These are phyloP conservation scores for Macaria notata DNA, from an alignment of 2,888 invertebrate species.

Conservation along the genomic window DNA sequence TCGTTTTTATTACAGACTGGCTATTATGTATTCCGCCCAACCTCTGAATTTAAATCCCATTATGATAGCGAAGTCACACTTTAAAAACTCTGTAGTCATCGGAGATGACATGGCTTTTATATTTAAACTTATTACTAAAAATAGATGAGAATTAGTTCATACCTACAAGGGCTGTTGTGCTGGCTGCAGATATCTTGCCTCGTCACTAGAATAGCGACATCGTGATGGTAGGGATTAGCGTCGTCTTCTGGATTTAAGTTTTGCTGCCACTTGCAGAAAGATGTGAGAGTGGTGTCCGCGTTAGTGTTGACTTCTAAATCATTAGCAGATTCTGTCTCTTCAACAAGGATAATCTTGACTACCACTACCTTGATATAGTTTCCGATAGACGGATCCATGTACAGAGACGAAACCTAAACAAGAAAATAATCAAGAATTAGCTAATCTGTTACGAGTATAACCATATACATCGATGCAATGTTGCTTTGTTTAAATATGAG, in stretches of 20 bases:
- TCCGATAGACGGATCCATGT: conserved; percentile 93
- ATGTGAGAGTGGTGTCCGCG: conserved; percentile 91
- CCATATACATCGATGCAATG: not conserved
- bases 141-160: conserved; percentile 41
- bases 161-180: conserved; percentile 80
- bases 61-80: not conserved
- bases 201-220: conserved; percentile 93
- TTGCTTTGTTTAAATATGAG: not conserved
- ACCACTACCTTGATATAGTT: conserved; percentile 95
- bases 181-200: conserved; percentile 88
- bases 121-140: not conserved
- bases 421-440: conserved; percentile 4
- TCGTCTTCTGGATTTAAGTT: conserved; percentile 88
- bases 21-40: conserved; percentile 11
- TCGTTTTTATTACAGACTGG: conserved; percentile 12
- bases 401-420: conserved; percentile 87
- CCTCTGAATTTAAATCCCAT: conserved; percentile 4
- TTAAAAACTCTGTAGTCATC: conserved; percentile 1
- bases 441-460: not conserved
- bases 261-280: conserved; percentile 94
- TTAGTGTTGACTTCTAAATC: conserved; percentile 89
- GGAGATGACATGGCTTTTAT: conserved; percentile 5
- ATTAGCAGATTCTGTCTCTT: conserved; percentile 83
- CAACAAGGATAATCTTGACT: conserved; percentile 90
- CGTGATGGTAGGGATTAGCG: conserved; percentile 93